Percentiles rank a stretch among this genome's conserved stretches.
phyloP scores from a whole-genome alignment of 2,113 vertebrate genomes.

The Butorides virescens region DNA sequence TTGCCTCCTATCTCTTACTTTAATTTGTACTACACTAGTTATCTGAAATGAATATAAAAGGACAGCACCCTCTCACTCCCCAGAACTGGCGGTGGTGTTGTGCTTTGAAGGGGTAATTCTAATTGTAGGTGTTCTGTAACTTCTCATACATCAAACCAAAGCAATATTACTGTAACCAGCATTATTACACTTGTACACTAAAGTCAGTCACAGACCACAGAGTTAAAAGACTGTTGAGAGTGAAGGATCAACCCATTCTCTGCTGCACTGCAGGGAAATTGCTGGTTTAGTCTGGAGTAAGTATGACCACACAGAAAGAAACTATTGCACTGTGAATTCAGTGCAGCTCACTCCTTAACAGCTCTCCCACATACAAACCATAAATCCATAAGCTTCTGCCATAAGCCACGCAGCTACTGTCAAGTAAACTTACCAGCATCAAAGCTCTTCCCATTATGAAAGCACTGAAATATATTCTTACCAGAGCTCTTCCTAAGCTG shows the following conservation, averaged over 20 bases:
- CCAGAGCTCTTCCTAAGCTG: neutral
- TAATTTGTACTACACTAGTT: neutral
- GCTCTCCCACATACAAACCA: neutral
- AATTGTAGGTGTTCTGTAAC: neutral
- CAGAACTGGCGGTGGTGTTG: neutral
- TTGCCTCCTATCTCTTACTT: neutral
- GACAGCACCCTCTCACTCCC: neutral
- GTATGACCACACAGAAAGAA: rapidly evolving
- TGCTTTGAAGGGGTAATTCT: neutral
- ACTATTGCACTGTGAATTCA: neutral
- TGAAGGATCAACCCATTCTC: neutral
- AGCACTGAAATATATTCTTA: neutral
- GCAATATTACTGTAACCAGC: neutral
- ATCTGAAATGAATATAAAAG: neutral
- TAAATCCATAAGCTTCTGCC: neutral
- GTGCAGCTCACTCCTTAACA: neutral
- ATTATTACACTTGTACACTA: neutral
- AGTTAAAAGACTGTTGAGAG: neutral
- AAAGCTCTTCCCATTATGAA: neutral
- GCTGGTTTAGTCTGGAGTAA: neutral
- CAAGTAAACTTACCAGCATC: neutral
- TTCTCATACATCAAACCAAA: neutral
- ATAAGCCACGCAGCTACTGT: neutral
- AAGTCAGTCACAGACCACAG: neutral
- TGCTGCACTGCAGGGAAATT: neutral